Base-by-base conservation (phyloP, 2,797 vertebrate genomes). In the Halcyon smyrnensis region DNA sequence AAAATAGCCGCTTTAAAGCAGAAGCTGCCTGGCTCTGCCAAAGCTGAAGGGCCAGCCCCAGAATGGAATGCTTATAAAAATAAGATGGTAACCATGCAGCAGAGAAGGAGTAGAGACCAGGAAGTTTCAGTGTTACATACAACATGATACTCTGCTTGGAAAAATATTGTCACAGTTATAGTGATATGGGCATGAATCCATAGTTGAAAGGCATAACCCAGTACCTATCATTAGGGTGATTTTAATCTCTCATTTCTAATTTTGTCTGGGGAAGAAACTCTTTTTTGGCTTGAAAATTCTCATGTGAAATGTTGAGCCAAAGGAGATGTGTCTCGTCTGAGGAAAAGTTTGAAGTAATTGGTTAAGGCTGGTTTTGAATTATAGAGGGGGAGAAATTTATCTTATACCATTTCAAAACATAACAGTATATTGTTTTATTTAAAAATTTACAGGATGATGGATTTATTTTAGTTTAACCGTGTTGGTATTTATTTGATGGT, bases 61-160 rank as follows among this genome's bases (percentile, higher is more conserved):
- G 92, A 95, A 96, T 91, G 95, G 93, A 95, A 87, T 92, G 95
- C 95, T 94, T 96, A 92, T 95, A 91, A 97, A 93, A 96, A 95
- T 95, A 94, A 93, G 96, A 97, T 97, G 94, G 96, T 97, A 97
- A 97, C 90, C 96, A 84, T 95, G 94, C 93, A 88, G 95, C 94
- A 63, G 93, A 91, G 90, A 94, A 77, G 20, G 89, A 92, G 85
- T 77, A 89, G 92, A 96, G 91, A 96, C 91, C 91, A 92, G 95
- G 93, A 97, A 97, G 93, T 96, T 95, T 97, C 95, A 97, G 74
- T 83, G 91, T 95, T 97, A 82, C 87, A 75, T 82, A 90, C 82
- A 96, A 96, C 93, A 68, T 67, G 85, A 96, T 96, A 95, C 89
- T 90, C 80, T 89, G 88, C 96, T 97, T 95, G 96, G 91, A 96